Conservation (phyloP, 2,797 vertebrate species). For the Xiphophorus birchmanni region DNA sequence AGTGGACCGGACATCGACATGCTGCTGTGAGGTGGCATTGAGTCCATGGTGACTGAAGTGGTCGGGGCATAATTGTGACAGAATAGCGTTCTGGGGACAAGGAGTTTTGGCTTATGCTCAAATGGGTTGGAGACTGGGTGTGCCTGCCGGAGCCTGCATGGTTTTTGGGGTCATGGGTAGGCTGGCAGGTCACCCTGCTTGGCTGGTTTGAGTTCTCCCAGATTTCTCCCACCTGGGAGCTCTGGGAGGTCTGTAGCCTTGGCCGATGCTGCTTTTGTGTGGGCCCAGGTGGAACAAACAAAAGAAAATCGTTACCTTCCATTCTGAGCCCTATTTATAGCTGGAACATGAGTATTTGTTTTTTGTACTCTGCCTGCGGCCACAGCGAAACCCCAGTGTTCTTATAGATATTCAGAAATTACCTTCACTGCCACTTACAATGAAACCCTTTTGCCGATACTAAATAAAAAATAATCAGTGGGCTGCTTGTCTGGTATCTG, state of each 20-base stretch:
- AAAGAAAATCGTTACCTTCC: conserved; percentile 22
- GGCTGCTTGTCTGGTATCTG: not conserved
- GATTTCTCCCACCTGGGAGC: not conserved
- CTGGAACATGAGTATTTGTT: not conserved
- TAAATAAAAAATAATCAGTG: not conserved
- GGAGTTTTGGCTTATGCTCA: not conserved
- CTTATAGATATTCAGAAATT: too few species aligned
- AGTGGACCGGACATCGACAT: too few species aligned
- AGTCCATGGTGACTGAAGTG: not conserved
- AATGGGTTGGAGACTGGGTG: not conserved
- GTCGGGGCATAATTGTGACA: not conserved
- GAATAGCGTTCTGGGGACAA: not conserved
- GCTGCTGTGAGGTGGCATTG: not conserved
- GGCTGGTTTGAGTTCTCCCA: not conserved
- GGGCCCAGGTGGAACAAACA: not conserved
- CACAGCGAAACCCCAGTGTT: too few species aligned
- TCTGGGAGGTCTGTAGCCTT: not conserved
- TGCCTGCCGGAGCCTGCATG: not conserved
- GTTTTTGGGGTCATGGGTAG: not conserved
- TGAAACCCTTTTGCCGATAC: not conserved
- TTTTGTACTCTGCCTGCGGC: too few species aligned
- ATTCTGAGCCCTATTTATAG: not conserved
- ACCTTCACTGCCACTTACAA: not conserved
- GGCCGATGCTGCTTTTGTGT: not conserved
- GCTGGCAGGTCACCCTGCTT: too few species aligned